Base-by-base conservation (phyloP, 2,888 invertebrate species). In the Bellardia bayeri region DNA sequence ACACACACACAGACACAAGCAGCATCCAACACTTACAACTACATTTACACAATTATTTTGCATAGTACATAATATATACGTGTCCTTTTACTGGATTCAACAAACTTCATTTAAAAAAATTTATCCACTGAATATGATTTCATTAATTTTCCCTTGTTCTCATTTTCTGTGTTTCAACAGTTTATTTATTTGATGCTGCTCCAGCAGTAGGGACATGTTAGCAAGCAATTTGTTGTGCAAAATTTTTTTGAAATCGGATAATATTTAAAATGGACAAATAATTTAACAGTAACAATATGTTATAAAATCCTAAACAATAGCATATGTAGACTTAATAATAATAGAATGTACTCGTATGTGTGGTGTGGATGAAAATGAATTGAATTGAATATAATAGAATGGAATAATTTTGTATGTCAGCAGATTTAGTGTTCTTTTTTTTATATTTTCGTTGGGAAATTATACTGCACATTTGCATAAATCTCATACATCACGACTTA, bases 401-500 rank as follows among this genome's bases (percentile, higher is more conserved):
- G 11, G 64, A 66, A 64, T 83, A 78, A 83, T 83, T 83, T 71
- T 30, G 23, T 64, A 80, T 85, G 85, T 85, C 85, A 80, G 66
- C 85, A 75, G 68, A 74, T 79, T 23, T 56, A 11, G 8, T 13
- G 4, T 30, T 8, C 30, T 58, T 40, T 49, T 30, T 63, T 61
- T 49, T 37, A 16, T 16, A 11, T 54, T 45, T 71, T 16, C 66
- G 16, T 54, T 66, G 76, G 14, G 7, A 40, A 61, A 78, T 58
- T 58, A 56, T 63, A 66, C 11, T 54, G 42, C 40, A 63, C 23
- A 84, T 84, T 82, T 84, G 66, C 72, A 84, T 87, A 84, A 87
- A 87, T 87, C 87, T 78, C 81, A 84, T 87, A 87, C 76, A 84
- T 87, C 84, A 87, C 78, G 79, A 82, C 74, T 87, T 85, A 85